These are phyloP conservation scores for Drosophila algonquin DNA, from an alignment of 2,888 invertebrate genomes.

Conservation along the genomic window DNA sequence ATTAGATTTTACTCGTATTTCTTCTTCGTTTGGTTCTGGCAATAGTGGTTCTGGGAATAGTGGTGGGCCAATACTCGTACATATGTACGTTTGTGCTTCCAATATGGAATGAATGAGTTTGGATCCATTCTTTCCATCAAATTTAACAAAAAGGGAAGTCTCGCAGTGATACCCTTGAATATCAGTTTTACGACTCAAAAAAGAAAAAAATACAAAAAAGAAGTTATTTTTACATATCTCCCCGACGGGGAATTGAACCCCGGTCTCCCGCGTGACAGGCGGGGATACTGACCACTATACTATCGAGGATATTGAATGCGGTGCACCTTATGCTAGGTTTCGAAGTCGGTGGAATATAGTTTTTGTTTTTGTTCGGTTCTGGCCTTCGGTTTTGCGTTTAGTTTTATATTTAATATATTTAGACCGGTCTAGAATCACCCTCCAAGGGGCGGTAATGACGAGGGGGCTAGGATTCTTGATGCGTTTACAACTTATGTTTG, in stretches of 20 bases:
- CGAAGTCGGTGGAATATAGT: not conserved
- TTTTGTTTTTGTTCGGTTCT: not conserved
- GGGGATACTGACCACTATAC: conserved; percentile 73
- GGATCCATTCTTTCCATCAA: too few relatives aligned
- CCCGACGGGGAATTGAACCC: conserved; percentile 75
- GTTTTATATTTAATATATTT: conserved; percentile 18
- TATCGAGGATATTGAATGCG: conserved; percentile 60
- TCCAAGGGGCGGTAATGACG: conserved; percentile 56
- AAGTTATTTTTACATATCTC: conserved; percentile 29
- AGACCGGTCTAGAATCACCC: conserved; percentile 21
- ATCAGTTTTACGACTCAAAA: too few relatives aligned
- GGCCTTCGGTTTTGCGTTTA: not conserved
- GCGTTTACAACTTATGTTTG: conserved; percentile 58
- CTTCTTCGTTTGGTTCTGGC: too few relatives aligned
- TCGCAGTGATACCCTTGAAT: too few relatives aligned
- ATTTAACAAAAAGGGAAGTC: too few relatives aligned
- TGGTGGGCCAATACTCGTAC: too few relatives aligned
- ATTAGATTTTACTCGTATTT: too few relatives aligned
- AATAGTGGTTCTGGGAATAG: too few relatives aligned
- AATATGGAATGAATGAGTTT: too few relatives aligned
- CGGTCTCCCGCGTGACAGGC: conserved; percentile 73
- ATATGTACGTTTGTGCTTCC: too few relatives aligned
- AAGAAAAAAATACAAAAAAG: conserved; percentile 21
- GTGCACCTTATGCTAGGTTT: not conserved
- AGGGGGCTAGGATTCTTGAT: conserved; percentile 42